Percentiles rank a stretch among this genome's conserved stretches.
phyloP scores from a whole-genome alignment of 2,113 vertebrate genomes.

The Benitochromis conjunctus region DNA sequence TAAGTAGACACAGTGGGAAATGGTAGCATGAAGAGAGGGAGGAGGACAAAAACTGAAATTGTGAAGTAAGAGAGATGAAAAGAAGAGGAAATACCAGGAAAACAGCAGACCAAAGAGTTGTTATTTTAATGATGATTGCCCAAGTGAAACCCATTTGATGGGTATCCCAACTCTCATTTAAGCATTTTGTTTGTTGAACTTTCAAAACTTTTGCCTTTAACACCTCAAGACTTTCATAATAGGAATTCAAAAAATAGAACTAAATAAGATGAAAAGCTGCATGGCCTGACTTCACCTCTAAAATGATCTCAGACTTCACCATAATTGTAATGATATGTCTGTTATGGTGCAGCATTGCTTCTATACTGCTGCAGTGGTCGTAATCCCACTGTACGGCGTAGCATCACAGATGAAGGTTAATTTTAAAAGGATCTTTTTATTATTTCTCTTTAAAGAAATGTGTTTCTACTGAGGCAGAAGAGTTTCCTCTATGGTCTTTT shows the following conservation, averaged over 20 bases:
- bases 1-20: neutral
- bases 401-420: neutral
- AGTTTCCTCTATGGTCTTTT: neutral
- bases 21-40: neutral
- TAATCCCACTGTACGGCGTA: neutral
- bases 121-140: slow-evolving; percentile 3
- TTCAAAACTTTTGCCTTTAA: neutral
- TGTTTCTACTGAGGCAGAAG: neutral
- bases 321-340: neutral
- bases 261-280: neutral
- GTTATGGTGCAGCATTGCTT: neutral
- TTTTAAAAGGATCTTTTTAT: neutral
- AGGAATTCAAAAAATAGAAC: neutral
- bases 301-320: neutral
- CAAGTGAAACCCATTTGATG: neutral
- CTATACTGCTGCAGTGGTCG: neutral
- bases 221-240: neutral
- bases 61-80: neutral
- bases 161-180: neutral
- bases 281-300: neutral
- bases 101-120: neutral
- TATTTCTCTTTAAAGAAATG: neutral
- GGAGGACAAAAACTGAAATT: neutral
- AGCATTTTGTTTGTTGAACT: neutral
- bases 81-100: slow-evolving; percentile 37